Evolutionary conservation across 2,113 vertebrate species (phyloP).

Genomic region (Proterorhinus semilunaris): DNA sequence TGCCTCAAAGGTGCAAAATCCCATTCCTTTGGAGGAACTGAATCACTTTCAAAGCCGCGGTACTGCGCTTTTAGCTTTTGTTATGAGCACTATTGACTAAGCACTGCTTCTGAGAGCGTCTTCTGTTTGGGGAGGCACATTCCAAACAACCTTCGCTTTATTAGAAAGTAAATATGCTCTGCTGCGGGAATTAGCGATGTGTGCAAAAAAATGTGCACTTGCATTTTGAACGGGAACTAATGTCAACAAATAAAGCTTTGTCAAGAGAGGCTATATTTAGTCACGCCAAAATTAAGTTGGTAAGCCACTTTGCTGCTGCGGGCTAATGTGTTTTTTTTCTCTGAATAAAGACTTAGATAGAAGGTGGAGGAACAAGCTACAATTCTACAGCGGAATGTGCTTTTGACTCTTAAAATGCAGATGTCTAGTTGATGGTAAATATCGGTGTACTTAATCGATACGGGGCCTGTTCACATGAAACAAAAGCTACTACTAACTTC

Average conservation of each 20-base stretch:
- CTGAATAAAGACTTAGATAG: background rate
- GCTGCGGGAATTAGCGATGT: constrained; percentile 4
- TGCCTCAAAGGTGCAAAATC: constrained; percentile 1
- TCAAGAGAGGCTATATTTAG: background rate
- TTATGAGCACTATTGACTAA: background rate
- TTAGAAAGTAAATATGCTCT: background rate
- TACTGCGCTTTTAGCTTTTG: constrained; percentile 3
- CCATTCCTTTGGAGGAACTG: background rate
- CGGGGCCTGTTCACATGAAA: too few relatives aligned
- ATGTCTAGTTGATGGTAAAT: too few relatives aligned
- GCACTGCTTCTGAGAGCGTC: background rate
- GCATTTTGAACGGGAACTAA: background rate
- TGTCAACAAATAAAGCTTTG: background rate
- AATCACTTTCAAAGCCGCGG: background rate
- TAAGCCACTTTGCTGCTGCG: background rate
- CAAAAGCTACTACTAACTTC: too few relatives aligned
- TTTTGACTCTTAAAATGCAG: too few relatives aligned
- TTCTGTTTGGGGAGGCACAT: background rate
- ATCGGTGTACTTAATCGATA: too few relatives aligned
- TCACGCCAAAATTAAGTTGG: background rate
- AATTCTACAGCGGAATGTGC: too few relatives aligned
- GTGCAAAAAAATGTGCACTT: background rate
- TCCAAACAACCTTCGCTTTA: background rate
- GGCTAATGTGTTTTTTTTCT: background rate
- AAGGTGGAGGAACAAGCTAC: too few relatives aligned